A percentile compares a stretch with the other conserved stretches of the same genome.
Evolutionary conservation across 2,113 vertebrate species (phyloP).

Genomic region (Thalassarche chlororhynchos): DNA sequence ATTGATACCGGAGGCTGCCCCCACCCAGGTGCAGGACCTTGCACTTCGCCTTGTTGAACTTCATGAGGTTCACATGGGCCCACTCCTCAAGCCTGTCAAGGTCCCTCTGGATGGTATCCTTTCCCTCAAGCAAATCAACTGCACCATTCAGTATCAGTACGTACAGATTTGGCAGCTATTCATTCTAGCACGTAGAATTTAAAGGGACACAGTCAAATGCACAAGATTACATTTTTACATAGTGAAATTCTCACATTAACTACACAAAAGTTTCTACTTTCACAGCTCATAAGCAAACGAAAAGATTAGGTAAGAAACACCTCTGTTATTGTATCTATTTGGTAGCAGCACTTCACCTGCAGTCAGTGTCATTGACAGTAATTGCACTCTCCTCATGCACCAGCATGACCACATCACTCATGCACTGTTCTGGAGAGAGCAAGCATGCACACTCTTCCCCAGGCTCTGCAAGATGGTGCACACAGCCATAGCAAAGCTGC

Average conservation of each 20-base stretch:
- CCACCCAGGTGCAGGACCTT: neutral
- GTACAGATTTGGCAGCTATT: neutral
- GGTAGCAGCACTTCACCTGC: neutral
- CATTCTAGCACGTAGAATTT: neutral
- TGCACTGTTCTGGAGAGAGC: neutral
- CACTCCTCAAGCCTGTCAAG: neutral
- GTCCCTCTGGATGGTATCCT: neutral
- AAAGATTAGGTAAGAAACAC: neutral
- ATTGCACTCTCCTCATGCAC: conserved; percentile 26
- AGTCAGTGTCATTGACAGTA: neutral
- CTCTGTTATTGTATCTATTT: neutral
- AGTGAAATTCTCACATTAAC: neutral
- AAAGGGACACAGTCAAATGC: conserved; percentile 41
- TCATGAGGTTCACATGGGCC: neutral
- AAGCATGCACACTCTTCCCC: conserved; percentile 33
- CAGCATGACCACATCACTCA: conserved; percentile 20
- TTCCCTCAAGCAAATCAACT: neutral
- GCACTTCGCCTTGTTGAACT: neutral
- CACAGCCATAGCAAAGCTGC: conserved; percentile 48
- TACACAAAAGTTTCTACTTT: neutral
- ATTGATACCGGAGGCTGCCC: fast-evolving
- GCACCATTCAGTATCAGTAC: neutral
- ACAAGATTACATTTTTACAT: neutral
- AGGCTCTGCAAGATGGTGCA: neutral
- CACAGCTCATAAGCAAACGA: neutral